Evolutionary conservation across 2,797 vertebrate species (phyloP), one percentile per base, ranked within the genome.

Genomic region (Peromyscus eremicus): DNA sequence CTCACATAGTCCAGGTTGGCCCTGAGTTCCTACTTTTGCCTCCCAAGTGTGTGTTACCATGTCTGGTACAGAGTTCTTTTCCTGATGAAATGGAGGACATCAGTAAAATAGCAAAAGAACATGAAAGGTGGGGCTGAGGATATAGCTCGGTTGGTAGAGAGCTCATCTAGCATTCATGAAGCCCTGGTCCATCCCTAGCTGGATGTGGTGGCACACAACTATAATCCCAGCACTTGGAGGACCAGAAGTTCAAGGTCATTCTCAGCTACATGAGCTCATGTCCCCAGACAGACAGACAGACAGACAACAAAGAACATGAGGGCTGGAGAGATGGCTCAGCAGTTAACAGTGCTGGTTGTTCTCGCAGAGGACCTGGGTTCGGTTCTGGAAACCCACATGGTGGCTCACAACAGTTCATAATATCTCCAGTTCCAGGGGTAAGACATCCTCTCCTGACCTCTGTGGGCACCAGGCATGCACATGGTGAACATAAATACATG

Each of bases 61-160:
- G 37, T 43, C n/a, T 57, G 27, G 64, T n/a, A 86, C 57, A 34
- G 2, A 43, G 29, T 91, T 71, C 57, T 52, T 49, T 46, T 25
- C 43, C 83, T 89, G n/a, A 83, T 83, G 75, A 97, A 37, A 90
- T 49, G 27, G 32, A 96, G 32, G 92, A 96, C 21, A 93, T 19
- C 66, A 91, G 37, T 60, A 87, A 85, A 93, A 82, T 21, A 94
- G 34, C 43, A 37, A 89, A 94, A 81, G 13, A 92, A 12, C 62
- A 93, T 40, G 16, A 64, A 77, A 21, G 27, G 55, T n/a, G 17
- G 29, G 29, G 32, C 86, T 73, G 68, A 23, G 19, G n/a, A 25
- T 70, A 19, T 14, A 73, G 49, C 21, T 40, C 49, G 40, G 21
- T 37, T 17, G 55, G 7, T 8, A 19, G n/a, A 40, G 46, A 37